Evolutionary conservation across 1,140 invertebrate genomes (phyloP), one percentile per base, ranked within the genome.

Genomic region (Calliphora vicina): DNA sequence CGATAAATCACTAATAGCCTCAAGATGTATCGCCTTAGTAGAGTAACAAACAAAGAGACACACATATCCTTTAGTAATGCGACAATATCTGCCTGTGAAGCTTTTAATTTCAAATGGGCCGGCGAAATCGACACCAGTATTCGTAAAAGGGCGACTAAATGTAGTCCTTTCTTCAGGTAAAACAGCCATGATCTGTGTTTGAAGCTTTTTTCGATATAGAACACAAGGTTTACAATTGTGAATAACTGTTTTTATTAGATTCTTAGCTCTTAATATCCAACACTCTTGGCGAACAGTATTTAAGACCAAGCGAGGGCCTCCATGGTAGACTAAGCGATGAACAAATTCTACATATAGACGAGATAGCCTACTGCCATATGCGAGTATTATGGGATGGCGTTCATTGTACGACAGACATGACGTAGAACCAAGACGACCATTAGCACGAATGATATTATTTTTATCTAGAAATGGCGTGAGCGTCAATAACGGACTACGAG

Each of bases 51-150:
- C 86, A 82, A 91, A 91, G 10, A 91, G 13, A n/a, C 86, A 71
- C n/a, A n/a, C n/a, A n/a, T n/a, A n/a, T n/a, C n/a, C n/a, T n/a
- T n/a, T n/a, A n/a, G n/a, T n/a, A n/a, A n/a, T n/a, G n/a, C n/a
- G n/a, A n/a, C n/a, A n/a, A n/a, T n/a, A n/a, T n/a, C n/a, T n/a
- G n/a, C n/a, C n/a, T n/a, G n/a, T 80, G 15, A 73, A 83, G 10
- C n/a, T 83, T 83, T 87, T n/a, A n/a, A n/a, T n/a, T n/a, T n/a
- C n/a, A n/a, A 89, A 84, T 2, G 89, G 88, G 20, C 91, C 91
- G n/a, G 86, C 87, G 72, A 88, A 91, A 81, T 91, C 89, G 1
- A 90, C 83, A 0, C 89, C 90, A 15, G 85, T 82, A 57, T 82
- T 27, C 9, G 67, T n/a, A 84, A 91, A 89, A 29, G 86, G 83